Base-by-base conservation (phyloP, 2,797 vertebrate species). In the Protonibea diacanthus region DNA sequence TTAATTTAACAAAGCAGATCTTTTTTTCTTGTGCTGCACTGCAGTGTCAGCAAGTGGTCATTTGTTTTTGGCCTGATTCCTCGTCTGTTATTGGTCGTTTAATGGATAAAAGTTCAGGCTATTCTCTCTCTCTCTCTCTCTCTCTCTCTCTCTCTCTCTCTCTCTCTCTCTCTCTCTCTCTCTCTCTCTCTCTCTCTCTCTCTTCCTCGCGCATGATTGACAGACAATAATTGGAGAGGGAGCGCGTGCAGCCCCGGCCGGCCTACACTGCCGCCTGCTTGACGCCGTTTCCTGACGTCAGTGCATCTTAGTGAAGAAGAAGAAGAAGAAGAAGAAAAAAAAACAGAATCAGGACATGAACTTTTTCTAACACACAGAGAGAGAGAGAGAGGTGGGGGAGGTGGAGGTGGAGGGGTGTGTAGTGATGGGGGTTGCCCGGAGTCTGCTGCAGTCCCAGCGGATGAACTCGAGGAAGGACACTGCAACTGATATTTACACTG, bases 231-330 rank as follows among this genome's bases (percentile, higher is more conserved):
- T 91, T 90, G 87, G 78, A 87, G 71, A 81, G 83, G 89, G 88
- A 91, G 87, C 83, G 73, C 88, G 69, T 83, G 83, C 82, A 80
- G 75, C 85, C 84, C 78, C 45, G 72, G 58, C 78, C 73, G 71
- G 65, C 77, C 59, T 47, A 73, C 83, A 20, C 80, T 73, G 91
- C 92, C 91, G 92, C 87, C 92, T 92, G 88, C 87, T 76, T 82
- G 93, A 94, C 92, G 93, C 93, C 92, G 86, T 76, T 73, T 81
- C 71, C 80, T 91, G 90, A 93, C 93, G 90, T 94, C 92, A 94
- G 58, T 76, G 88, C 88, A 84, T 91, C 74, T 71, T 40, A 61
- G 76, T 47, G 57, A 57, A 67, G 71, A 55, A 29, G 55, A 14
- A 27, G 27, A 27, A 27, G 27, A 27, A 27, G 25, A 60, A 38